phyloP scores from a whole-genome alignment of 2,888 invertebrate species.

The Chrysomela aeneicollis region DNA sequence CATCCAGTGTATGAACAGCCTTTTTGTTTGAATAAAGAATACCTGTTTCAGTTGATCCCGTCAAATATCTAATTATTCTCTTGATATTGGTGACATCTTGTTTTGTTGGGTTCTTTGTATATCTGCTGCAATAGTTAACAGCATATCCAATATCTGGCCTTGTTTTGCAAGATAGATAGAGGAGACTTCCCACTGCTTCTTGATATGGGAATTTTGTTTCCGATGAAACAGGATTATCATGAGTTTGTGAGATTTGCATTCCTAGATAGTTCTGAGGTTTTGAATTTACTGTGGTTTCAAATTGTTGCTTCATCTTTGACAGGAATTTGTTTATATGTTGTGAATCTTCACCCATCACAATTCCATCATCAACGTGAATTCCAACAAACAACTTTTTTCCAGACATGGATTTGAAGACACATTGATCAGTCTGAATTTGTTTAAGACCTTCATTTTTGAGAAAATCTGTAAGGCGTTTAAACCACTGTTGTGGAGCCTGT shows the following conservation, averaged over 20 bases:
- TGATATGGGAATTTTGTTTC: slow-evolving; percentile 25
- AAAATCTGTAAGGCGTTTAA: not conserved
- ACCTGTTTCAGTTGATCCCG: not conserved
- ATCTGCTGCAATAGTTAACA: too few species aligned
- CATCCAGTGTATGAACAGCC: not conserved
- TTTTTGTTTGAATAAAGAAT: too few species aligned
- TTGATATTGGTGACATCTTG: slow-evolving; percentile 21
- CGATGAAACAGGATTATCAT: slow-evolving; percentile 9
- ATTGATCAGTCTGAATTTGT: not conserved
- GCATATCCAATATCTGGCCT: slow-evolving; percentile 23
- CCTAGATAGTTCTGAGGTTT: slow-evolving; percentile 4
- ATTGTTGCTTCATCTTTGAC: not conserved
- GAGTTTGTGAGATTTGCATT: slow-evolving; percentile 3
- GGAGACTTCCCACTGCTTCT: slow-evolving; percentile 24
- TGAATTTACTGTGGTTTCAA: slow-evolving; percentile 6
- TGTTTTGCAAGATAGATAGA: slow-evolving; percentile 24
- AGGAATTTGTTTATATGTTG: not conserved
- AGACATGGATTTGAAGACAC: not conserved
- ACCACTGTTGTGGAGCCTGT: slow-evolving; percentile 9
- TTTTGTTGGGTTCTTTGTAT: slow-evolving; percentile 15
- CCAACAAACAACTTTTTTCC: not conserved
- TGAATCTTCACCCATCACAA: not conserved
- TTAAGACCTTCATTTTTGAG: not conserved
- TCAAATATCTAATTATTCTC: slow-evolving; percentile 16
- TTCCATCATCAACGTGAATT: slow-evolving; percentile 2